Conservation (phyloP, 2,113 vertebrate genomes). For the Heterocephalus glaber region DNA sequence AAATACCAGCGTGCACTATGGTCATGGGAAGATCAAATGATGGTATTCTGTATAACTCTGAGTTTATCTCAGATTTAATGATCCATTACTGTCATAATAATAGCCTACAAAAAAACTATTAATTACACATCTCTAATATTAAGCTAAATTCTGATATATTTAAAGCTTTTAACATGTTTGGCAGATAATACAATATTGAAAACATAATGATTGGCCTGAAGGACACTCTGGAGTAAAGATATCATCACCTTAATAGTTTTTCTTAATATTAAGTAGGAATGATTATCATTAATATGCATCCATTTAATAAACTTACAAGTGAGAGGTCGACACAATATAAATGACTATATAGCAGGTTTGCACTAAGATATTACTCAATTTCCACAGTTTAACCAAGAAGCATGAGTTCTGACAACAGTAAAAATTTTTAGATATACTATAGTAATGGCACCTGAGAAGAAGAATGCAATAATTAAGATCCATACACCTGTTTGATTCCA, state of each 20-base stretch:
- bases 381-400: slow-evolving; percentile 9
- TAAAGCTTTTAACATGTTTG: slow-evolving; percentile 5
- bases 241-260: neutral
- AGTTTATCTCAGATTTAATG: neutral
- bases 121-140: slow-evolving; percentile 3
- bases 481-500: neutral
- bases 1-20: neutral
- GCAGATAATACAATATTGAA: slow-evolving; percentile 38
- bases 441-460: neutral
- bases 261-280: neutral
- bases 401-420: neutral
- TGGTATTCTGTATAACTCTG: neutral
- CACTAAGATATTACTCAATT: neutral
- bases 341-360: neutral
- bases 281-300: neutral
- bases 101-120: slow-evolving; percentile 19
- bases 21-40: slow-evolving; percentile 23
- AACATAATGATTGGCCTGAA: slow-evolving; percentile 23
- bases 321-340: neutral
- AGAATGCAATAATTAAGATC: neutral
- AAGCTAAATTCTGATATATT: slow-evolving; percentile 7
- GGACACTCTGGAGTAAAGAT: neutral
- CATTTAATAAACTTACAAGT: slow-evolving; percentile 34
- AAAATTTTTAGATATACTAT: neutral
- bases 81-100: slow-evolving; percentile 17